Base-by-base conservation (phyloP, 2,888 invertebrate species). In the Hyles lineata region DNA sequence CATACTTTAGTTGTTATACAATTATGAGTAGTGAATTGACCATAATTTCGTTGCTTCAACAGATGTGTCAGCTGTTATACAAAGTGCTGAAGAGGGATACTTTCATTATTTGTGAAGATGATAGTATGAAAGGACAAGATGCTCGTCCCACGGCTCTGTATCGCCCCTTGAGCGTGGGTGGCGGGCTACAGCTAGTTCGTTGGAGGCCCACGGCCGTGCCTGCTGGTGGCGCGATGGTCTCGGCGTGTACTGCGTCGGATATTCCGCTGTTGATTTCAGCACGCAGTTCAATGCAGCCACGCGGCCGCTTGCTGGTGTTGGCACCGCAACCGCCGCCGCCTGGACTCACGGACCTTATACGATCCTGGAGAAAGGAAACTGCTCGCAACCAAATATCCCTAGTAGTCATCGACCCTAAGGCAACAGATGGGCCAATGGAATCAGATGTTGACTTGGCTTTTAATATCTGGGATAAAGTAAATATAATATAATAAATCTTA, bases 321-420 rank as follows among this genome's bases (percentile, higher is more conserved):
- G 52, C 85, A 1, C 70, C 77, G 15, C 79, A 84, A 23, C 85
- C 84, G 19, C 59, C 80, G 9, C 75, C 80, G 4, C 19, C 74
- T 19, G 81, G 82, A 4, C 77, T 85, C 11, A 82, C 77, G 23
- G 75, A 80, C 23, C 75, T 85, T 9, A 74, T 86, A 8, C 77
- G 70, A 7, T 35, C 72, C 29, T 85, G 86, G 86, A 78, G 82
- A 59, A 79, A 71, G 69, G 80, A 82, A 62, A 7, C 72, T 5
- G 73, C 67, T 32, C 72, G 73, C n/a, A 85, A 81, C 61, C 76
- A 77, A 25, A 74, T 85, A 5, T 62, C 75, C 43, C 52, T 85
- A 0, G 69, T 84, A 1, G 77, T 81, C 77, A 60, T 80, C 5
- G 74, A 77, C 35, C 21, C 72, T 43, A 55, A 15, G 21, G 43